Evolutionary conservation across 2,113 vertebrate genomes (phyloP).

Genomic region (Mionectes macconnelli): DNA sequence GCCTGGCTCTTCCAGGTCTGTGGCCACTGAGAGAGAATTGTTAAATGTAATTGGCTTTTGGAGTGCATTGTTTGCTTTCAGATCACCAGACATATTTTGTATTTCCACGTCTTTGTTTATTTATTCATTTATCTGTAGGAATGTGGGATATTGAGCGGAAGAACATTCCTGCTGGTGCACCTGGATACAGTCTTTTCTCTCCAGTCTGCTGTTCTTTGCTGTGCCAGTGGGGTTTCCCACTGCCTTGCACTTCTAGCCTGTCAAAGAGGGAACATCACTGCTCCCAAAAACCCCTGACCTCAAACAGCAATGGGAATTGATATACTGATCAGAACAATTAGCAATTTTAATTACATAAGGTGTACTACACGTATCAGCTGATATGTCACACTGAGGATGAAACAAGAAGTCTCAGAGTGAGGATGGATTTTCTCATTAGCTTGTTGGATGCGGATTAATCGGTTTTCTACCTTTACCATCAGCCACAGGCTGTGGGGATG

Average conservation of each 20-base stretch:
- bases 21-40: neutral
- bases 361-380: neutral
- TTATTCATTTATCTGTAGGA: neutral
- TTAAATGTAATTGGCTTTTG: neutral
- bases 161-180: neutral
- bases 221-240: neutral
- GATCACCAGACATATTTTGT: neutral
- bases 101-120: neutral
- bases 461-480: neutral
- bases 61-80: neutral
- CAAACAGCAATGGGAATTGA: neutral
- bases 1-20: neutral
- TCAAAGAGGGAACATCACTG: neutral
- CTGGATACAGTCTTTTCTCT: neutral
- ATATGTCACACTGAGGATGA: neutral
- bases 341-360: slow-evolving; percentile 28
- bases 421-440: neutral
- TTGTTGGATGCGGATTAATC: neutral
- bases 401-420: neutral
- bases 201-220: neutral
- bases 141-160: neutral
- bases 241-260: neutral
- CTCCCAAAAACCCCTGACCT: neutral
- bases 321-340: neutral
- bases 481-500: neutral